Conservation (phyloP, 2,113 vertebrate species). For the Elanus axillaris region DNA sequence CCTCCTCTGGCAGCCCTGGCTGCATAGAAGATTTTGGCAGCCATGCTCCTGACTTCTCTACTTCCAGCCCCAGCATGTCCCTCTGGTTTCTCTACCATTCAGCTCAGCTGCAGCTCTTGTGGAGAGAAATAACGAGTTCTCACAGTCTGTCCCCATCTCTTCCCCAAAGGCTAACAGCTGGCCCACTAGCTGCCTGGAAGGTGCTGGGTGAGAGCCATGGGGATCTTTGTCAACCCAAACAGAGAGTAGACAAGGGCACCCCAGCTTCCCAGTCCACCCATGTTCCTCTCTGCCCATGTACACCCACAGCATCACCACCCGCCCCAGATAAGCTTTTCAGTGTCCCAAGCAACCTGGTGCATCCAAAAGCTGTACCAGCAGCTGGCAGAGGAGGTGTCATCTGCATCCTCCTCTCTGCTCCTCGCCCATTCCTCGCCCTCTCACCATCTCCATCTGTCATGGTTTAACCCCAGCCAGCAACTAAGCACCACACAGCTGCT, state of each 20-base stretch:
- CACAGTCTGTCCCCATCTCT: not conserved
- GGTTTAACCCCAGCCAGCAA: no score
- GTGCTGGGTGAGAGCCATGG: not conserved
- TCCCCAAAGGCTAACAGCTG: not conserved
- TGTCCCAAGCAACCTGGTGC: not conserved
- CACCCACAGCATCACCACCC: fast-evolving
- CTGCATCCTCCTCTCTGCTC: not conserved
- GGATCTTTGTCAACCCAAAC: not conserved
- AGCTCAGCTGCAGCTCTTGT: not conserved
- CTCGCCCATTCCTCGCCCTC: not conserved
- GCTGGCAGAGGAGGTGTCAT: not conserved
- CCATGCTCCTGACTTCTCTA: not conserved
- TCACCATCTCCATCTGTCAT: not conserved
- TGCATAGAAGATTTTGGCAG: not conserved
- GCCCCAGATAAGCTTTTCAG: not conserved
- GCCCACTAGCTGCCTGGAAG: not conserved
- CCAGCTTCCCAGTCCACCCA: not conserved
- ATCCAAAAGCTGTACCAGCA: not conserved
- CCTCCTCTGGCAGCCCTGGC: not conserved
- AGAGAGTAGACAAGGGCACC: not conserved
- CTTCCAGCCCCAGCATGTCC: not conserved
- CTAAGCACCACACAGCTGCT: no score
- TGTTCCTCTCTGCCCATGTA: not conserved
- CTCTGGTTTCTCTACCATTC: not conserved
- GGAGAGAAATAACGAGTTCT: not conserved